Conservation (phyloP, 2,888 invertebrate species). For the Platynereis dumerilii region DNA sequence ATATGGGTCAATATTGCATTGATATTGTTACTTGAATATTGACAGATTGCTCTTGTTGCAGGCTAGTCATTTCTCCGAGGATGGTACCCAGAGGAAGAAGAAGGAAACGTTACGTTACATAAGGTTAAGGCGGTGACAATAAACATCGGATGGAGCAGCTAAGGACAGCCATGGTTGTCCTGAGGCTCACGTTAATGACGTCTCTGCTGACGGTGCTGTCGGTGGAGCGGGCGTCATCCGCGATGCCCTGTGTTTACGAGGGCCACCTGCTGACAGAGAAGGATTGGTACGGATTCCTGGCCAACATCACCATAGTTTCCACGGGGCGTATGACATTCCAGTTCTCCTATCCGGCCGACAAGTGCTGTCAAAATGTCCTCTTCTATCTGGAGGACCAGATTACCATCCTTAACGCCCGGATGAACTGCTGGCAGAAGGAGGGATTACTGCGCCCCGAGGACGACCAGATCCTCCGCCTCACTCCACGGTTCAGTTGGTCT, state of each 20-base stretch:
- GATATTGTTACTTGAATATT: too few species aligned
- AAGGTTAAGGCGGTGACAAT: too few species aligned
- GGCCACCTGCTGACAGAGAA: slow-evolving; percentile 32
- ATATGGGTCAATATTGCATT: too few species aligned
- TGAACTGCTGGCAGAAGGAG: slow-evolving; percentile 40
- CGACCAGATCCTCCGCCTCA: slow-evolving; percentile 37
- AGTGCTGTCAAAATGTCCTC: slow-evolving; percentile 38
- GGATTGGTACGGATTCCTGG: slow-evolving; percentile 39
- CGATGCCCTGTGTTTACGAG: slow-evolving; percentile 36
- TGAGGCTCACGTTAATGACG: too few species aligned
- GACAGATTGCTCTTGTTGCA: too few species aligned
- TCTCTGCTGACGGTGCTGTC: slow-evolving; percentile 7
- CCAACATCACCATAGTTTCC: slow-evolving; percentile 33
- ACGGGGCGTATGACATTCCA: slow-evolving; percentile 34
- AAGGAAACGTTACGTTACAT: too few species aligned
- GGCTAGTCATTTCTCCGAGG: too few species aligned
- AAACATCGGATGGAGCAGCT: too few species aligned
- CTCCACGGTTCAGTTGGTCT: slow-evolving; percentile 37
- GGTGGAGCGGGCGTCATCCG: slow-evolving; percentile 12
- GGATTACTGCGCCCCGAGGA: slow-evolving; percentile 32
- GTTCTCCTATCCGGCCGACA: slow-evolving; percentile 36
- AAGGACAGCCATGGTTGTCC: too few species aligned
- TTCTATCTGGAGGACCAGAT: slow-evolving; percentile 38
- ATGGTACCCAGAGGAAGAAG: too few species aligned
- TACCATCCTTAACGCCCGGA: slow-evolving; percentile 29